These are phyloP conservation scores for Microctenopoma lineatum DNA, from an alignment of 2,797 vertebrate genomes.

Conservation along the genomic window DNA sequence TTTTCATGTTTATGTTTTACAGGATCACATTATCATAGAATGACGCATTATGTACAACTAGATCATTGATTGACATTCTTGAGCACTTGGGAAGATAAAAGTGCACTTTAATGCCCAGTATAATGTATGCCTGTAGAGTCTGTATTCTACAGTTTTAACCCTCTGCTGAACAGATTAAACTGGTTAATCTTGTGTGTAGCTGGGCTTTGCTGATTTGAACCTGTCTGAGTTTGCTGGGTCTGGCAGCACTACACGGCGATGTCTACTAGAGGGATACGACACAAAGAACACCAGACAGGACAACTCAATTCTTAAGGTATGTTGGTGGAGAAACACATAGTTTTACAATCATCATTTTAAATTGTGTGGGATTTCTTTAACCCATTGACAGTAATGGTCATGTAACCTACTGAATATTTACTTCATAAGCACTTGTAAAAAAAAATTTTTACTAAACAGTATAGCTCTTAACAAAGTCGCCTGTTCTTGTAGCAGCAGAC, in stretches of 20 bases:
- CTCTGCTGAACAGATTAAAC: not conserved
- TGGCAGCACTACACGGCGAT: slow-evolving; percentile 91
- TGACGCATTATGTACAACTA: slow-evolving; percentile 5
- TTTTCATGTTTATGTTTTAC: slow-evolving; percentile 6
- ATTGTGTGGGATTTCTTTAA: not conserved
- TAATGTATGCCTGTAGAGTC: not conserved
- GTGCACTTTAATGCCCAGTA: not conserved
- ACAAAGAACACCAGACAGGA: slow-evolving; percentile 97
- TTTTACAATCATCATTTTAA: not conserved
- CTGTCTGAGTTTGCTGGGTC: slow-evolving; percentile 97
- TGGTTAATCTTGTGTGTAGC: slow-evolving; percentile 74
- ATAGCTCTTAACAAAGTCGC: not conserved
- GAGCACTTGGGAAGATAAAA: not conserved
- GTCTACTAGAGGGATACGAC: slow-evolving; percentile 96
- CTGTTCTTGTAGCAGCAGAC: slow-evolving; percentile 1
- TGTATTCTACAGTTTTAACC: slow-evolving; percentile 7
- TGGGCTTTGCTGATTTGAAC: slow-evolving; percentile 98
- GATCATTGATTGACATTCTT: not conserved
- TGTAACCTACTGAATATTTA: not conserved
- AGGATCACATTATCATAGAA: not conserved
- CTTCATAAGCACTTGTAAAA: not conserved
- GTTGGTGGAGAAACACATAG: not conserved
- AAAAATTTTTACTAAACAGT: not conserved
- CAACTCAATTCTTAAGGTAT: slow-evolving; percentile 98
- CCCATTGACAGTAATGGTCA: not conserved